A percentile compares a stretch with the other conserved stretches of the same genome.
These are phyloP conservation scores for Melipona bicolor DNA, from an alignment of 2,888 invertebrate genomes.

Conservation along the genomic window DNA sequence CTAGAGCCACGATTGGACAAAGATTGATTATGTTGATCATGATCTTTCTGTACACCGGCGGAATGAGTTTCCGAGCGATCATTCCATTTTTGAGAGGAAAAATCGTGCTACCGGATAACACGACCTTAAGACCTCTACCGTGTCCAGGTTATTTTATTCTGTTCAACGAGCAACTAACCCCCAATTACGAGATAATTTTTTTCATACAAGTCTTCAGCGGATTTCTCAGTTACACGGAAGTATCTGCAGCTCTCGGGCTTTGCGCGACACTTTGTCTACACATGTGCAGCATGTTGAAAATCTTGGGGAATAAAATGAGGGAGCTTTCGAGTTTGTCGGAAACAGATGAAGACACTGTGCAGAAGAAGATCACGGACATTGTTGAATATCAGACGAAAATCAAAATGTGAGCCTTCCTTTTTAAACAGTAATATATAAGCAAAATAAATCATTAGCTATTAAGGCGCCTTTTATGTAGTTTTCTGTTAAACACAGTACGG, in stretches of 20 bases:
- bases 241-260: conserved; percentile 64
- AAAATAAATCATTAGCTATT: no score
- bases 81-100: conserved; percentile 65
- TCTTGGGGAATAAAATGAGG: conserved; percentile 25
- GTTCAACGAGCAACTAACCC: conserved; percentile 65
- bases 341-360: neutral
- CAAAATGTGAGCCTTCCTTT: neutral
- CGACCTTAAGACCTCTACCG: conserved; percentile 64
- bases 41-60: conserved; percentile 67
- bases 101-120: conserved; percentile 56
- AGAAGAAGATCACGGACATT: conserved; percentile 19
- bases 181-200: conserved; percentile 71
- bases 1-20: conserved; percentile 71
- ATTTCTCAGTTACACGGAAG: conserved; percentile 64
- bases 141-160: conserved; percentile 68
- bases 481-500: neutral
- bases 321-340: neutral
- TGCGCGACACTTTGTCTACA: conserved; percentile 72
- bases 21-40: conserved; percentile 64
- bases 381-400: conserved; percentile 43
- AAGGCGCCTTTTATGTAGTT: neutral
- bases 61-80: conserved; percentile 66
- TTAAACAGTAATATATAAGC: no score
- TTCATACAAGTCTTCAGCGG: conserved; percentile 67
- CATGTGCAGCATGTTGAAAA: conserved; percentile 64